Conservation (phyloP, 2,888 invertebrate genomes). For the Tipula helvola region DNA sequence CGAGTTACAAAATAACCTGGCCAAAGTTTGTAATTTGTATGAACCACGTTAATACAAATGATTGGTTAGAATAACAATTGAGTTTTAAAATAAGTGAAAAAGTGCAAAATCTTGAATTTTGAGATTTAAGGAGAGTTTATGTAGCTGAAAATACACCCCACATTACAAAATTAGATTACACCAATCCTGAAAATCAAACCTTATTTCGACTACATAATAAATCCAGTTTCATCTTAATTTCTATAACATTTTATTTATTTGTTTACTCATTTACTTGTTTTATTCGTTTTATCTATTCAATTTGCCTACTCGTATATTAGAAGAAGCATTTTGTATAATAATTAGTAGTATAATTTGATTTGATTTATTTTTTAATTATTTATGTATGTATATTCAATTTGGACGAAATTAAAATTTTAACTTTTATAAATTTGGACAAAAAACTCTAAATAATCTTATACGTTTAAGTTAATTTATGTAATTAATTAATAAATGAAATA, state of each 20-base stretch:
- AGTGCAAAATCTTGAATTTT: no score
- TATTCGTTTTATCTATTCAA: not conserved
- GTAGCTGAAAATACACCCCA: no score
- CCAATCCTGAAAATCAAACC: not conserved
- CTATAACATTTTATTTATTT: not conserved
- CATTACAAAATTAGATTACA: not conserved
- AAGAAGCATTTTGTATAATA: not conserved
- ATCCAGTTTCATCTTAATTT: not conserved
- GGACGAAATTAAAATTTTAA: not conserved
- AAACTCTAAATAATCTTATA: not conserved
- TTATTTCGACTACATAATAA: not conserved
- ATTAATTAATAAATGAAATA: not conserved
- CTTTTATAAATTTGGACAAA: not conserved
- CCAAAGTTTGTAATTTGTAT: no score
- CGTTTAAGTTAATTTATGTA: not conserved
- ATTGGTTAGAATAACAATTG: no score
- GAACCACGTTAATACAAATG: no score
- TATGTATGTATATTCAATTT: not conserved
- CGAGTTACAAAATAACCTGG: no score
- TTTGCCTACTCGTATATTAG: not conserved
- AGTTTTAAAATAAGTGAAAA: no score
- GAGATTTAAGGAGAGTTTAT: no score
- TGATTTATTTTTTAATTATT: not conserved
- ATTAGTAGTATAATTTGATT: not conserved
- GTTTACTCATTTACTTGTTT: not conserved